Base-by-base conservation (phyloP, 64 coral and sea anemone genomes). In the Stichodactyla mertensii region DNA sequence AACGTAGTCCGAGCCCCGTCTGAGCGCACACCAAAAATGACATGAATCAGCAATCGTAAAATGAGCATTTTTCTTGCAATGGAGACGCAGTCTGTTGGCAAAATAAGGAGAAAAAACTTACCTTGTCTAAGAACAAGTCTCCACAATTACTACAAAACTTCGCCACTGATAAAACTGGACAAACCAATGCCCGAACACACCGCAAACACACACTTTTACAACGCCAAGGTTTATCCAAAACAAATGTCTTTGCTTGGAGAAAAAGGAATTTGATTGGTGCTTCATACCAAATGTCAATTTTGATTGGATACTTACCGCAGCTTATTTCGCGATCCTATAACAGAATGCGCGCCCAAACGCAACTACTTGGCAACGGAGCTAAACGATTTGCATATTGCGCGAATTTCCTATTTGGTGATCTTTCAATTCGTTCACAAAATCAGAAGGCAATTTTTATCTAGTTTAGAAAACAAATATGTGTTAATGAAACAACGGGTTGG, bases 321-420 rank as follows among this genome's bases (percentile, higher is more conserved):
- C n/a, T 11, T 71, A 54, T 55, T 90, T 88, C 77, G 71, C 83
- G 20, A 23, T 94, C 97, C 97, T 99, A 90, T 99, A 90, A 92
- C 97, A 86, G 71, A 15, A 27, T 27, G 69, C 26, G 69, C 69
- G 26, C 62, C 62, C 4, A 74, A 74, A 74, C 69, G 24, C 11
- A 74, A 19, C 52, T 53, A 45, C 52, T 4, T 82, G 54, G 55
- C 55, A 57, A 82, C 80, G 24, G 1, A 10, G 15, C 52, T 45
- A 45, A 45, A 45, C 36, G 0, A 82, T 82, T 57, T 55, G 55
- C 80, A 57, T 57, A 82, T 16, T 82, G 62, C 19, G 62, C 62
- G 62, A 66, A 66, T n/a, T 18, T 10, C 19, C 22, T 66, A 13
- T n/a, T 8, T n/a, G 19, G 19, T 18, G 60, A 66, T 45, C 36